Percentiles rank a stretch among this genome's conserved stretches.
Conservation (phyloP, 2,113 vertebrate species). For the Probosciger aterrimus region DNA sequence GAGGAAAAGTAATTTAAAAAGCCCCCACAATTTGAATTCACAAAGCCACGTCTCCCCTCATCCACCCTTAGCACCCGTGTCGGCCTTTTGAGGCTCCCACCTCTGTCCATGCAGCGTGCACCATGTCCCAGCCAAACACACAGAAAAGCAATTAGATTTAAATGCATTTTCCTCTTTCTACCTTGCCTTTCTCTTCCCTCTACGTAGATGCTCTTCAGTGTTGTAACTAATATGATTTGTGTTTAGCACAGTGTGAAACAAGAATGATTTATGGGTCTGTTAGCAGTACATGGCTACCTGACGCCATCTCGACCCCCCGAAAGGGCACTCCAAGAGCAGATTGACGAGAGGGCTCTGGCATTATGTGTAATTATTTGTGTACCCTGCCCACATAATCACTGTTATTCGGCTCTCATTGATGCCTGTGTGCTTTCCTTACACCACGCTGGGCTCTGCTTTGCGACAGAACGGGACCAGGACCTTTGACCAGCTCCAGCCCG, state of each 20-base stretch:
- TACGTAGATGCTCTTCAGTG: slow-evolving; percentile 6
- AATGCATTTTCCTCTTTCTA: slow-evolving; percentile 39
- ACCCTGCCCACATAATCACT: neutral
- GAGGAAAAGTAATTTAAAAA: neutral
- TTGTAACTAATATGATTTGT: slow-evolving; percentile 43
- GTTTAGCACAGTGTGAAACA: slow-evolving; percentile 22
- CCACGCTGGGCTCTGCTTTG: neutral
- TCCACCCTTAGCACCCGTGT: rapidly evolving
- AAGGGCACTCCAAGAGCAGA: slow-evolving; percentile 54
- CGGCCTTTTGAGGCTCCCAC: neutral
- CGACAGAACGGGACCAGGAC: neutral
- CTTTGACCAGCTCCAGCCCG: neutral
- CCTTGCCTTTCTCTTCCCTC: slow-evolving; percentile 5
- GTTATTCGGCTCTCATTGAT: neutral
- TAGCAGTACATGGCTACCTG: neutral
- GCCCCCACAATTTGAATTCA: neutral
- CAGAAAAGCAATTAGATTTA: slow-evolving; percentile 54
- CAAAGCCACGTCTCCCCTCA: neutral
- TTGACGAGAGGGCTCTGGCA: neutral
- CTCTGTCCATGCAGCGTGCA: neutral
- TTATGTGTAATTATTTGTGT: neutral
- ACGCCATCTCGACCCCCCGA: slow-evolving; percentile 27
- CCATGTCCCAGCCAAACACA: neutral
- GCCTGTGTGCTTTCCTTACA: neutral
- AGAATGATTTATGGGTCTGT: slow-evolving; percentile 40